phyloP scores from a whole-genome alignment of 2,797 vertebrate genomes.

The Manis crassicaudata region DNA sequence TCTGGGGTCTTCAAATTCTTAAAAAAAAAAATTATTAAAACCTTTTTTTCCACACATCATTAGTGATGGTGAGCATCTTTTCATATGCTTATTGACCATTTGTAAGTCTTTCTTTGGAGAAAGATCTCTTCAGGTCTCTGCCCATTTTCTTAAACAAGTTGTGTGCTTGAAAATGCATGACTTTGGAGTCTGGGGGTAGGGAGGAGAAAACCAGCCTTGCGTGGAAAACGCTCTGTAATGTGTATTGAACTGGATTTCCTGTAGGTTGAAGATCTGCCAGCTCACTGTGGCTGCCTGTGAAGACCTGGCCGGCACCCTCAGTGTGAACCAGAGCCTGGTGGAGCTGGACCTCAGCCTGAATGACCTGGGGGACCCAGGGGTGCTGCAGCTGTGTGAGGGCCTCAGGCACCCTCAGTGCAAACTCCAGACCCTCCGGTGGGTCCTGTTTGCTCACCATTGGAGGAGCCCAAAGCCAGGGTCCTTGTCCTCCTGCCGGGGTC shows the following conservation, averaged over 20 bases:
- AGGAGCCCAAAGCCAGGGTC: rapidly evolving
- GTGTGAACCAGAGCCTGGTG: conserved; percentile 18
- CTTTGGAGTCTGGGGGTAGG: background rate
- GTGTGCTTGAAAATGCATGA: background rate
- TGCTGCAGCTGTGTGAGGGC: conserved; percentile 64
- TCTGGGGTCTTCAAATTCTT: background rate
- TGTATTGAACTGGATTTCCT: rapidly evolving
- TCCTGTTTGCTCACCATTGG: rapidly evolving
- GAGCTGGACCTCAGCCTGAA: conserved; percentile 75
- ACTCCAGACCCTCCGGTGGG: conserved; percentile 69
- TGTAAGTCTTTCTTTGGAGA: background rate
- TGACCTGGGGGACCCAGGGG: conserved; percentile 69
- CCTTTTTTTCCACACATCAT: too few species aligned
- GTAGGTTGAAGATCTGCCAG: conserved; percentile 74
- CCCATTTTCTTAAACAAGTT: background rate
- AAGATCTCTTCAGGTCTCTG: background rate
- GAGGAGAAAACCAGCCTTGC: rapidly evolving
- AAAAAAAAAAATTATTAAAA: too few species aligned
- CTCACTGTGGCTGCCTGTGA: conserved; percentile 7
- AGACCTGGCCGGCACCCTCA: conserved; percentile 54
- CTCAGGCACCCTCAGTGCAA: conserved; percentile 63
- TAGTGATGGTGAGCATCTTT: background rate
- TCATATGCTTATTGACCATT: background rate
- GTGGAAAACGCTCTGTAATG: rapidly evolving
- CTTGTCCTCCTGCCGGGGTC: background rate